Evolutionary conservation across 2,113 vertebrate species (phyloP).

Genomic region (Anolis sagrei): DNA sequence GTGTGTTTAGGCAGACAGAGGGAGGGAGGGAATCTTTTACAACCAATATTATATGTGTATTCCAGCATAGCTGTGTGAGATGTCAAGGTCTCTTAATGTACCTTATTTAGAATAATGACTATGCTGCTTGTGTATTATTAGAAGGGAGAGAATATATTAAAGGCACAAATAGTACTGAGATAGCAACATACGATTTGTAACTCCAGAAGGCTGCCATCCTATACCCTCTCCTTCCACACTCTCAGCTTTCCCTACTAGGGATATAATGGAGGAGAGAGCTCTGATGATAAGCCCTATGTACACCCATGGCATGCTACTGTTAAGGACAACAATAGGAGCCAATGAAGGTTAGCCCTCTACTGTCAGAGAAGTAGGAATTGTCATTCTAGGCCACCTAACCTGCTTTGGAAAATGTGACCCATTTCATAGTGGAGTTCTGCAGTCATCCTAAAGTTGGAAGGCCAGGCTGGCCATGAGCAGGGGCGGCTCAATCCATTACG

Average conservation of each 20-base stretch:
- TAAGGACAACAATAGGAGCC: neutral
- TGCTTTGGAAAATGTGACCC: neutral
- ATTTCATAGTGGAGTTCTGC: neutral
- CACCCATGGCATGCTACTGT: neutral
- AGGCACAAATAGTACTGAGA: neutral
- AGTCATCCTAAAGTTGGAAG: neutral
- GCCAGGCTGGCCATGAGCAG: too few relatives aligned
- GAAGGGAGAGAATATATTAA: neutral
- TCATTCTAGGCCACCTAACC: neutral
- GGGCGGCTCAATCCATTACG: too few relatives aligned
- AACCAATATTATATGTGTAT: constrained; percentile 24
- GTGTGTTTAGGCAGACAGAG: neutral
- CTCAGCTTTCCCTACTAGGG: neutral
- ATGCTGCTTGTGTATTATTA: neutral
- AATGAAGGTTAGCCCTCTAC: neutral
- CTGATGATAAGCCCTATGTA: neutral
- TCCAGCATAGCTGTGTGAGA: neutral
- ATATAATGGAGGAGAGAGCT: neutral
- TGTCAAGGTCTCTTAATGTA: constrained; percentile 23
- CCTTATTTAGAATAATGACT: neutral
- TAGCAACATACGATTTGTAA: neutral
- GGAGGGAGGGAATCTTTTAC: constrained; percentile 14
- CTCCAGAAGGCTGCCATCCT: neutral
- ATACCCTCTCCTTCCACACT: neutral
- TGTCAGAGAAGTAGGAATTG: neutral